Base-by-base conservation (phyloP, 2,113 vertebrate species). In the Pseudopipra pipra region DNA sequence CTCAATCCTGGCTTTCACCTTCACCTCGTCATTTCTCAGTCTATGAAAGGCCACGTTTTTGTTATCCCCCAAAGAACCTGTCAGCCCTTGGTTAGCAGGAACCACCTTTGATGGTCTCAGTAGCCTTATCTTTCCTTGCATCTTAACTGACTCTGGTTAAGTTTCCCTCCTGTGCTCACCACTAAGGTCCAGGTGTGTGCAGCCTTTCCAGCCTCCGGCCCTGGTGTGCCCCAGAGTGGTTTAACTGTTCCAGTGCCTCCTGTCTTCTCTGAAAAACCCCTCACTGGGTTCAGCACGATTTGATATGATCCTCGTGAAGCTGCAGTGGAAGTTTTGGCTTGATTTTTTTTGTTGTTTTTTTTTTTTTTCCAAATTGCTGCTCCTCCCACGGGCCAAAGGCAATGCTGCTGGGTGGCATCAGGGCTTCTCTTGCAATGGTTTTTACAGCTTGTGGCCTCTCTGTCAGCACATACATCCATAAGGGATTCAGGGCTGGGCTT, bases 101-200 rank as follows among this genome's bases (percentile, higher is more conserved):
- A 22, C 71, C 33, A 39, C 75, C 58, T 91, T 41, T 92, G 79
- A 4, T 81, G 58, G 13, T 84, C 54, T 93, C 71, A 71, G 58
- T 6, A 33, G 30, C 58, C 14, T 95, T 95, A 96, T 97, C 96
- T 92, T 95, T 95, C 86, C 91, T 70, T 90, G 81, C 77, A 96
- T 95, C 95, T 84, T 77, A 96, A 96, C 96, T 90, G 96, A 81
- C 86, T 86, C 59, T 88, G 87, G 71, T 95, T 84, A 22, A 33
- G 51, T 89, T 91, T 80, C 63, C 63, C 83, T 9, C 85, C 79
- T 2, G 11, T 35, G 41, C 55, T 95, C 75, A 44, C 87, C 87
- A 54, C 2, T 1, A 54, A 76, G 68, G 44, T 87, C 85, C 95
- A 97, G 95, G 92, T 95, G 94, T 5, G 9, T 78, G 86, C 65